Percentiles rank a stretch among this genome's conserved stretches.
These are phyloP conservation scores for Odontamblyopus lacepedii DNA, from an alignment of 2,797 vertebrate genomes.

Conservation along the genomic window DNA sequence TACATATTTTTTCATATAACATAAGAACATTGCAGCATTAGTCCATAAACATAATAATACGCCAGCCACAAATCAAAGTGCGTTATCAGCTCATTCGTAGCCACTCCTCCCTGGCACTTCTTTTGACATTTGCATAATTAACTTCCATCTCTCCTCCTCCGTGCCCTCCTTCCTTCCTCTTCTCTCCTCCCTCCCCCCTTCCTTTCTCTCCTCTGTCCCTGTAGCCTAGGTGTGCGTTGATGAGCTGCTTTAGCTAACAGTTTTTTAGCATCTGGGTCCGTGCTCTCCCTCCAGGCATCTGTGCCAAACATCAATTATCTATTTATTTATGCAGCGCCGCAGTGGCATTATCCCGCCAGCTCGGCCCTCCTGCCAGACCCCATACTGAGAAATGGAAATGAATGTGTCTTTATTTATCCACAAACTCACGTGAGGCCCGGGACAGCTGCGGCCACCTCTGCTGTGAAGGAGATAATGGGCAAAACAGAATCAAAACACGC, in stretches of 20 bases:
- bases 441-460: slow-evolving; percentile 24
- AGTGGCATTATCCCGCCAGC: slow-evolving; percentile 62
- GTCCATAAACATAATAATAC: background rate
- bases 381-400: slow-evolving; percentile 70
- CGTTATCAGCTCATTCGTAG: background rate
- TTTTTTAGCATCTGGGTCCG: slow-evolving; percentile 53
- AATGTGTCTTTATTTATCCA: slow-evolving; percentile 57
- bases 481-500: background rate
- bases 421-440: slow-evolving; percentile 25
- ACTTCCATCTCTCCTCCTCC: background rate
- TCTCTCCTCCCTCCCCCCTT: background rate
- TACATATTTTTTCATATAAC: too few species aligned
- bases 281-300: slow-evolving; percentile 51
- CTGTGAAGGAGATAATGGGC: background rate
- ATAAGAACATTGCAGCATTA: too few species aligned
- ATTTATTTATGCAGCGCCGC: slow-evolving; percentile 72
- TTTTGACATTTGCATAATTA: slow-evolving; percentile 8
- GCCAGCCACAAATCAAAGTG: background rate
- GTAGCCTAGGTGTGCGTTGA: slow-evolving; percentile 60
- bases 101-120: background rate
- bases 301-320: slow-evolving; percentile 55
- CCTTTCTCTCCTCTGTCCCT: slow-evolving; percentile 12
- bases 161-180: background rate
- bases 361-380: slow-evolving; percentile 26
- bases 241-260: slow-evolving; percentile 39